phyloP scores from a whole-genome alignment of 1,140 invertebrate species.

The Amyelois transitella region DNA sequence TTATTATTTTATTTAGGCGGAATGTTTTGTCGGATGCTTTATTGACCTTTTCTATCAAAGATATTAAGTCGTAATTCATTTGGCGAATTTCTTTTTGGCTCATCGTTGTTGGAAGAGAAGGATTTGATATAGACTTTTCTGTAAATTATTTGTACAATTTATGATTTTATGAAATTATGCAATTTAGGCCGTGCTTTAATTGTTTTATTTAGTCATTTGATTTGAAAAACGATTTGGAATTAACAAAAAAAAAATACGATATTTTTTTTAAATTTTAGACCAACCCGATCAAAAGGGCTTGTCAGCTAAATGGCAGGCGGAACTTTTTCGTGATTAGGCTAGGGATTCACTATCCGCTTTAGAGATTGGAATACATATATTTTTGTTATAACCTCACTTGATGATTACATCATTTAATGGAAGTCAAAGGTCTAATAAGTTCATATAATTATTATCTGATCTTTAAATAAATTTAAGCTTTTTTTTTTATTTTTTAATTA shows the following conservation, averaged over 20 bases:
- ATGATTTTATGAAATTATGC: no score
- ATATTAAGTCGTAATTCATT: not conserved
- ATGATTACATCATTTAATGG: not conserved
- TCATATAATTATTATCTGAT: no score
- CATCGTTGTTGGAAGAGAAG: no score
- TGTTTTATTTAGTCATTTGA: not conserved
- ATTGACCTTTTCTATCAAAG: not conserved
- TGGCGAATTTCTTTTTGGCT: no score
- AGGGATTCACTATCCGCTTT: slow-evolving; percentile 45
- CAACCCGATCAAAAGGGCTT: slow-evolving; percentile 33
- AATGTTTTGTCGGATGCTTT: not conserved
- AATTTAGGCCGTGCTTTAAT: no score
- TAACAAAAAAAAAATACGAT: not conserved
- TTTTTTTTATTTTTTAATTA: no score
- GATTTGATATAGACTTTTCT: no score
- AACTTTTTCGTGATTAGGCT: slow-evolving; percentile 63
- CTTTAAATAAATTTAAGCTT: no score
- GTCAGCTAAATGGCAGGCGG: slow-evolving; percentile 51
- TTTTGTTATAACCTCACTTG: slow-evolving; percentile 15
- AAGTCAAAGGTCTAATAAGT: no score
- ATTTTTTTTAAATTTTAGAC: not conserved
- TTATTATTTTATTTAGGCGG: slow-evolving; percentile 10
- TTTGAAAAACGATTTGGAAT: not conserved
- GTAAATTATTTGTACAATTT: no score
- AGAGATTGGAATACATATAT: slow-evolving; percentile 23